Percentiles rank a stretch among this genome's conserved stretches.
Evolutionary conservation across 2,113 vertebrate genomes (phyloP).

Genomic region (Peucedramus taeniatus): DNA sequence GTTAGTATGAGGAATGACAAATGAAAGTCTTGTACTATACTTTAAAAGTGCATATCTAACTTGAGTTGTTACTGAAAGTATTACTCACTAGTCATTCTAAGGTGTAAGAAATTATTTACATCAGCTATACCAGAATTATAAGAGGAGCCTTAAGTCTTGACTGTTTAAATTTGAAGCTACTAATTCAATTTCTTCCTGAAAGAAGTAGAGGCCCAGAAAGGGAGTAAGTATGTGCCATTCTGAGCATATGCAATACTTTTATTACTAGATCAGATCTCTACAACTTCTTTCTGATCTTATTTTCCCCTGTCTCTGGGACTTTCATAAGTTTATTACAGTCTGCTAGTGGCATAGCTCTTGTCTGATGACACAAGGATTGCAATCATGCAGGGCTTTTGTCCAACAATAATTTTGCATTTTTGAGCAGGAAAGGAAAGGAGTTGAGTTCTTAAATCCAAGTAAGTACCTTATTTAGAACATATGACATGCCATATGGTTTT

Average conservation of each 20-base stretch:
- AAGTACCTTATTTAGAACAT: background rate
- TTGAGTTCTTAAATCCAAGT: background rate
- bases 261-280: background rate
- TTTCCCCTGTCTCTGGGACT: background rate
- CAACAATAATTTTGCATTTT: background rate
- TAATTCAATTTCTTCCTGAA: background rate
- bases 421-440: background rate
- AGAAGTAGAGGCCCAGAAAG: background rate
- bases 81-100: background rate
- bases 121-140: background rate
- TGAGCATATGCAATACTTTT: background rate
- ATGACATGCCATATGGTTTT: background rate
- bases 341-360: background rate
- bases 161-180: background rate
- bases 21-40: background rate
- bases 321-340: background rate
- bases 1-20: constrained; percentile 37
- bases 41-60: background rate
- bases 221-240: background rate
- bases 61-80: background rate
- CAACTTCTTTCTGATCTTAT: background rate
- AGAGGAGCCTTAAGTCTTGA: background rate
- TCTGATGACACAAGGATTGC: background rate
- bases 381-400: background rate
- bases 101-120: background rate